Evolutionary conservation across 2,888 invertebrate genomes (phyloP).

Genomic region (Diarsia rubi): DNA sequence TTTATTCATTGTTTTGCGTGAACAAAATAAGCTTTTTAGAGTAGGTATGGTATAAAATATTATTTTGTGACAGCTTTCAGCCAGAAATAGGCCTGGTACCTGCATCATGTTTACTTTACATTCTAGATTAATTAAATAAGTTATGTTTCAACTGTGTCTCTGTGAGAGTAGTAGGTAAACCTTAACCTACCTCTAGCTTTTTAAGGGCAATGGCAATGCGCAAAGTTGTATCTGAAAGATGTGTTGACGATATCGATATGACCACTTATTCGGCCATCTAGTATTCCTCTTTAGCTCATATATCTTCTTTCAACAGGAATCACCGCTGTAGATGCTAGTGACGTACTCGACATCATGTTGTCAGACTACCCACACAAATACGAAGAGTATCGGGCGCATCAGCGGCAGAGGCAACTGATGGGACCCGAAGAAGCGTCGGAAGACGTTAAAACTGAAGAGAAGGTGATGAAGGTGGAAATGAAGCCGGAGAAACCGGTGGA

Average conservation of each 20-base stretch:
- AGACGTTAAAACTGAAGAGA: slow-evolving; percentile 76
- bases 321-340: slow-evolving; percentile 97
- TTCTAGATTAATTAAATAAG: no score
- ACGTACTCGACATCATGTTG: slow-evolving; percentile 98
- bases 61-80: not conserved
- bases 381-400: slow-evolving; percentile 95
- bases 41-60: no score
- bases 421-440: slow-evolving; percentile 66
- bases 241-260: not conserved
- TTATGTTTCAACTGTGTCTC: no score
- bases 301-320: slow-evolving; percentile 89
- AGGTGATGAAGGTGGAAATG: slow-evolving; percentile 77
- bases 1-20: no score
- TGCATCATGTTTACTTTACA: no score
- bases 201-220: no score
- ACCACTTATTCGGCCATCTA: not conserved
- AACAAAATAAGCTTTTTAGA: no score
- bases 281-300: not conserved
- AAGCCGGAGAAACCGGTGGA: slow-evolving; percentile 77
- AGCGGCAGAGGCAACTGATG: slow-evolving; percentile 89
- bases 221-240: not conserved
- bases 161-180: no score
- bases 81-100: not conserved
- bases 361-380: slow-evolving; percentile 98
- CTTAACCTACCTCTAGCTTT: no score